Conservation (phyloP, 35 echinoderm and acorn worm genomes). For the Lytechinus variegatus region DNA sequence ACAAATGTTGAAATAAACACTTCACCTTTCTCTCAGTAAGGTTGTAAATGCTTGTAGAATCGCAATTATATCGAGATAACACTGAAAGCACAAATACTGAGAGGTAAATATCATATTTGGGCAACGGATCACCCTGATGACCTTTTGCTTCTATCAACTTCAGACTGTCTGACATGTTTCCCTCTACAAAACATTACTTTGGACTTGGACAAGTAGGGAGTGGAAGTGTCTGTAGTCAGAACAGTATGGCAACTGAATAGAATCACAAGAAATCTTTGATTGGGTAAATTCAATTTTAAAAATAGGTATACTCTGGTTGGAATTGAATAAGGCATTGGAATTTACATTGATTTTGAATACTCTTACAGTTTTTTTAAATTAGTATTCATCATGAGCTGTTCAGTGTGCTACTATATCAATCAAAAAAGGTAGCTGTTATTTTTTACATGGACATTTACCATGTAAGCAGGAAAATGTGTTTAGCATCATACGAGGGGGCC, state of each 20-base stretch:
- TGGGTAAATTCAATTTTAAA: not conserved
- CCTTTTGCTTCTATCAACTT: not conserved
- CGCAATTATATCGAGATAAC: not conserved
- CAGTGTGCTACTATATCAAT: too few species aligned
- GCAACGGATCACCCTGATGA: not conserved
- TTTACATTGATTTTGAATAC: too few species aligned
- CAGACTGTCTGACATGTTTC: conserved; percentile 8
- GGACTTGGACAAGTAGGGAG: not conserved
- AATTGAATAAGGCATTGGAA: too few species aligned
- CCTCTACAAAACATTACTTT: not conserved
- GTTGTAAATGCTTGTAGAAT: not conserved
- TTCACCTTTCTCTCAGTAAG: not conserved
- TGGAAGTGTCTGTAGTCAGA: not conserved
- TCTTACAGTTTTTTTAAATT: too few species aligned
- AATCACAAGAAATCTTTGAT: not conserved
- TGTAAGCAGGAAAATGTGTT: too few species aligned
- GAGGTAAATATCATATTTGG: not conserved
- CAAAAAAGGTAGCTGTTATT: too few species aligned
- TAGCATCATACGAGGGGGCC: too few species aligned
- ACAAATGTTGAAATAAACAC: conserved; percentile 14
- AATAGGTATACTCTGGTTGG: too few species aligned
- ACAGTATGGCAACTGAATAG: not conserved
- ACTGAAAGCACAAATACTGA: not conserved
- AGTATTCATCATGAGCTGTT: too few species aligned
- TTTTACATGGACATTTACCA: too few species aligned